A percentile compares a stretch with the other conserved stretches of the same genome.
phyloP scores from a whole-genome alignment of 2,888 invertebrate genomes.

The Encarsia formosa region DNA sequence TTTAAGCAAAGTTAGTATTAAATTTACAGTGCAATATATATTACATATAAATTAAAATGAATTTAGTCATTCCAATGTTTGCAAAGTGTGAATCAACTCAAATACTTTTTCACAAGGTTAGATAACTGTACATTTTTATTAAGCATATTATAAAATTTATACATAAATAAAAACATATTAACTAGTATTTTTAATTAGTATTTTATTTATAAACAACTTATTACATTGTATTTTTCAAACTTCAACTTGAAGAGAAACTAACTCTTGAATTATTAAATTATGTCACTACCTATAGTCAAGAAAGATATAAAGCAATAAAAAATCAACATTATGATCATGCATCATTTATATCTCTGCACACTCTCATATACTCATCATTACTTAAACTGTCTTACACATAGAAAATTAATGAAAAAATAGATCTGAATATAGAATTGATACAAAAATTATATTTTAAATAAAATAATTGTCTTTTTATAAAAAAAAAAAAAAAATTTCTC shows the following conservation, averaged over 20 bases:
- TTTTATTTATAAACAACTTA: slow-evolving; percentile 33
- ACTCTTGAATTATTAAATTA: too few species aligned
- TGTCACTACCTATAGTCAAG: slow-evolving; percentile 1
- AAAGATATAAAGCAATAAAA: slow-evolving; percentile 20
- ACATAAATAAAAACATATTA: too few species aligned
- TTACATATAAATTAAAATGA: too few species aligned
- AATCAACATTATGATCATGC: slow-evolving; percentile 19
- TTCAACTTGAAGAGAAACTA: too few species aligned
- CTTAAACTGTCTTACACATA: slow-evolving; percentile 10
- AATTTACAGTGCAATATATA: not conserved
- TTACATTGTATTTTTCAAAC: too few species aligned
- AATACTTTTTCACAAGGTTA: too few species aligned
- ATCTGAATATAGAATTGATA: too few species aligned
- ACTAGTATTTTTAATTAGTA: slow-evolving; percentile 3
- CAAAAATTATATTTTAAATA: not conserved
- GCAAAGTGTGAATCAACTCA: too few species aligned
- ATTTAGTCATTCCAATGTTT: too few species aligned
- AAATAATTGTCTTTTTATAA: not conserved
- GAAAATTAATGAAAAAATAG: slow-evolving; percentile 20
- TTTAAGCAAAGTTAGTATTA: not conserved
- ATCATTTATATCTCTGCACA: slow-evolving; percentile 19
- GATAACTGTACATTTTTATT: too few species aligned
- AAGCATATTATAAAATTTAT: too few species aligned
- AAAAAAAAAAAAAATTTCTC: not conserved
- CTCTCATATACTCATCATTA: slow-evolving; percentile 1